phyloP scores from a whole-genome alignment of 2,888 invertebrate genomes.

The Acleris literana region DNA sequence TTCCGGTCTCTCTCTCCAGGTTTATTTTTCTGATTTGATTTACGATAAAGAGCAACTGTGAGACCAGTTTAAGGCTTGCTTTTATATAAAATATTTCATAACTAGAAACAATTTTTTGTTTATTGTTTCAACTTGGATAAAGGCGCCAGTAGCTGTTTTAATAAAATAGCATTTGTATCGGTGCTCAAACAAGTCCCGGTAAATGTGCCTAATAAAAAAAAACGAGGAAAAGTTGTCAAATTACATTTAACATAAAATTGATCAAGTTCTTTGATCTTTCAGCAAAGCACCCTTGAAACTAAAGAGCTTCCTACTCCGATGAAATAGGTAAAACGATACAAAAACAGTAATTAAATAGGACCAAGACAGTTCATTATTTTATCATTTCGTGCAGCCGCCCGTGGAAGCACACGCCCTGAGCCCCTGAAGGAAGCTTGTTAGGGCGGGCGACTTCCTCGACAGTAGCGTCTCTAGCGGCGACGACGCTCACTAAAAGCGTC shows the following conservation, averaged over 20 bases:
- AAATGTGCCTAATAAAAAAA: too few relatives aligned
- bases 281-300: constrained; percentile 3
- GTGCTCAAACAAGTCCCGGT: too few relatives aligned
- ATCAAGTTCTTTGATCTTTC: neutral
- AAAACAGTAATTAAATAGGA: constrained; percentile 31
- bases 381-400: constrained; percentile 65
- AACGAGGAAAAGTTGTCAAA: too few relatives aligned
- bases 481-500: constrained; percentile 52
- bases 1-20: constrained; percentile 10
- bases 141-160: too few relatives aligned
- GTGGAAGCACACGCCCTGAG: constrained; percentile 78
- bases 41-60: neutral
- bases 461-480: constrained; percentile 65
- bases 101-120: too few relatives aligned
- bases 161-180: too few relatives aligned
- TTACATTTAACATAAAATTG: too few relatives aligned
- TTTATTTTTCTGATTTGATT: constrained; percentile 4
- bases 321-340: constrained; percentile 19
- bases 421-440: constrained; percentile 79
- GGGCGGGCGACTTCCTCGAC: constrained; percentile 78
- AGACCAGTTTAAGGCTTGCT: too few relatives aligned
- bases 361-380: constrained; percentile 49
- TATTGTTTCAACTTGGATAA: too few relatives aligned
- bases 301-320: constrained; percentile 7
- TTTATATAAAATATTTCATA: too few relatives aligned